Evolutionary conservation across 2,113 vertebrate species (phyloP).

Genomic region (Barbus barbus): DNA sequence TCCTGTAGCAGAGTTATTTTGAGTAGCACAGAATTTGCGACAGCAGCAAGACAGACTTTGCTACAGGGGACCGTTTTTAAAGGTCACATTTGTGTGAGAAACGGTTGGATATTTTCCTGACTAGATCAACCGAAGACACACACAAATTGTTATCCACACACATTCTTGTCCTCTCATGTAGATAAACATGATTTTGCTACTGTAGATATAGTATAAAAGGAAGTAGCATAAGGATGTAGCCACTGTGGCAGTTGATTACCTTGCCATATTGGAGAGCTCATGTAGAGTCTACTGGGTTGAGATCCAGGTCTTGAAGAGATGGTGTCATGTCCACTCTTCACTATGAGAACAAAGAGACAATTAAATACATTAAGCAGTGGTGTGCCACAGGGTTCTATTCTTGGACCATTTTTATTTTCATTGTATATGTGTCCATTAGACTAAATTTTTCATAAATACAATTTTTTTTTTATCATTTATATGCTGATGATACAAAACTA

Average conservation of each 20-base stretch:
- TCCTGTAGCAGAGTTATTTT: constrained; percentile 46
- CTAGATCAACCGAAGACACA: neutral
- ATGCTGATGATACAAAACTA: neutral
- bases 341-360: constrained; percentile 57
- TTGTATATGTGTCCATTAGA: neutral
- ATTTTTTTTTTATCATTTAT: neutral
- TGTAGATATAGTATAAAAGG: neutral
- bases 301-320: constrained; percentile 45
- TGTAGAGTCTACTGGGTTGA: constrained; percentile 54
- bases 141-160: neutral
- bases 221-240: neutral
- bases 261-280: constrained; percentile 65
- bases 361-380: neutral
- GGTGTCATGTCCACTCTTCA: constrained; percentile 66
- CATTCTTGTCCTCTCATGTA: neutral
- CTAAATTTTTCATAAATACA: neutral
- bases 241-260: constrained; percentile 61
- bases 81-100: neutral
- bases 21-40: neutral
- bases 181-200: neutral
- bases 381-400: neutral
- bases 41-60: constrained; percentile 7
- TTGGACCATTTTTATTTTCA: neutral
- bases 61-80: neutral
- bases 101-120: neutral